A percentile compares a stretch with the other conserved stretches of the same genome.
These are phyloP conservation scores for Melopsittacus undulatus DNA, from an alignment of 2,797 vertebrate species.

Conservation along the genomic window DNA sequence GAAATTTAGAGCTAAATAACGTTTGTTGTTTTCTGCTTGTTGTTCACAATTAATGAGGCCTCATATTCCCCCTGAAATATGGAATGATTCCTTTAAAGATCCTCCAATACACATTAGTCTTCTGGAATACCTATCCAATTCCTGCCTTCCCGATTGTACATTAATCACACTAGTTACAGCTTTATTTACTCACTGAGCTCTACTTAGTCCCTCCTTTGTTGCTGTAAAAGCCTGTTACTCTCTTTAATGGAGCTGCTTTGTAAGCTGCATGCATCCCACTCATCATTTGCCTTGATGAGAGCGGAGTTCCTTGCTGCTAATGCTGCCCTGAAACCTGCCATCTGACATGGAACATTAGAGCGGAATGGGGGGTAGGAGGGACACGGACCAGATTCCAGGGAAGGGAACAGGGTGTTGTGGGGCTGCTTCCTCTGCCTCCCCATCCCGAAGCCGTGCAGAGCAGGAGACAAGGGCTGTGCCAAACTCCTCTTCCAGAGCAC, in stretches of 20 bases:
- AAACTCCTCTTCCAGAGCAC: fast-evolving
- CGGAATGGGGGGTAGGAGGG: background rate
- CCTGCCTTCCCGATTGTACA: conserved; percentile 73
- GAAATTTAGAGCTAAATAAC: background rate
- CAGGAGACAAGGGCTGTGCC: background rate
- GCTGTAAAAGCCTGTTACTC: conserved; percentile 77
- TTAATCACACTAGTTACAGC: conserved; percentile 80
- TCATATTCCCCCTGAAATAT: background rate
- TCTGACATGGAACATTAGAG: background rate
- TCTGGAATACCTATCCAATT: conserved; percentile 71
- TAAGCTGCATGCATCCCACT: conserved; percentile 71
- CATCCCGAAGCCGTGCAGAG: background rate
- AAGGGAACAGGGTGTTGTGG: fast-evolving
- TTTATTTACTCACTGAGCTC: conserved; percentile 82
- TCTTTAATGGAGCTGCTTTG: conserved; percentile 78
- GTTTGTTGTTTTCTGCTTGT: conserved; percentile 19
- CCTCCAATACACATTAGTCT: conserved; percentile 56
- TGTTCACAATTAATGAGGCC: conserved; percentile 53
- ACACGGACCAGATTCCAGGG: fast-evolving
- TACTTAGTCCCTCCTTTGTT: conserved; percentile 72
- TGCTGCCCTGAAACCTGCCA: conserved; percentile 65
- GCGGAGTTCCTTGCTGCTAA: conserved; percentile 74
- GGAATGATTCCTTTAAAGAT: conserved; percentile 47
- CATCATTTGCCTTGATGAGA: conserved; percentile 81
- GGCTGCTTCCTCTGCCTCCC: background rate